Base-by-base conservation (phyloP, 2,888 invertebrate genomes). In the Rhimphoctona megacephalus region DNA sequence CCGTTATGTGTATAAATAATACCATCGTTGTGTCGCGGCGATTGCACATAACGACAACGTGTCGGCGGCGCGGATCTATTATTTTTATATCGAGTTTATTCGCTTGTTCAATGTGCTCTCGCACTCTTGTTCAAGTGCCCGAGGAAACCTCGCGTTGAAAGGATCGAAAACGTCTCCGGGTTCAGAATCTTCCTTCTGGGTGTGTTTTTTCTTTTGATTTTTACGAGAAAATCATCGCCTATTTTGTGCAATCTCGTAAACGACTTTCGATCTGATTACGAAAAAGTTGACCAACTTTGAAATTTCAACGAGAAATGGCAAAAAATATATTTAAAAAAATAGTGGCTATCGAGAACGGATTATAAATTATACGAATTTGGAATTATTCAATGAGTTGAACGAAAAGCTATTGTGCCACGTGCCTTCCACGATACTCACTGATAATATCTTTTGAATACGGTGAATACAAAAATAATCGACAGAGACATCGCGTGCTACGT, bases 131-230 rank as follows among this genome's bases (percentile, higher is more conserved):
- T 6, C 46, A 25, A 70, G 79, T 33, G 70, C 11, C 22, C 22
- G 46, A 49, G n/a, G 30, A 14, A 61, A 36, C 17, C n/a, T 79
- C 43, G 70, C 79, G 70, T 46, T 49, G 70, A 80, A 79, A 69
- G 69, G 79, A 69, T 43, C 54, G 43, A 30, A n/a, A 66, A 46
- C 66, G 30, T 64, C 17, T 64, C 30, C 46, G 64, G 19, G 3
- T 43, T 8, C 14, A 30, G 25, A 14, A 30, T 57, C 25, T 25
- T 11, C 57, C 57, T 57, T 14, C 25, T 14, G 57, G 25, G 1
- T 57, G 8, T 36, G 22, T 7, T 7, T 11, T 43, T 43, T 22
- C 4, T 7, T 57, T 52, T 33, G 39, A 25, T 14, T 14, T n/a
- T 64, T 5, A 14, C 39, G 43, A 57, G 43, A 57, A 39, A 74